Base-by-base conservation (phyloP, 2,797 vertebrate genomes). In the Sitta carolinensis region DNA sequence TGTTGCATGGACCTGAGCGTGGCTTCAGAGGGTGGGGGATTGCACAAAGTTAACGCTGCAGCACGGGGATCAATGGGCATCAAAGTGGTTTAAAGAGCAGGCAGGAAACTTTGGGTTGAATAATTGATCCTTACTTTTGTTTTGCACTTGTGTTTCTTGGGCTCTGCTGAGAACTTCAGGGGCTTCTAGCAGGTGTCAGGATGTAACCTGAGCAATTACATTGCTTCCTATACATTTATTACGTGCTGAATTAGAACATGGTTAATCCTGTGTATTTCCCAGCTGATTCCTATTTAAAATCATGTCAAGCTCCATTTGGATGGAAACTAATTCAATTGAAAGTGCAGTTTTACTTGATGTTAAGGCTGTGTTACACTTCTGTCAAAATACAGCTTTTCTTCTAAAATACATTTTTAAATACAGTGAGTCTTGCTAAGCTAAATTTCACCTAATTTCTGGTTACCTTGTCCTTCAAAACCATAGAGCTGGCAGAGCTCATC, bases 381-480 rank as follows among this genome's bases (percentile, higher is more conserved):
- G 72, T 93, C 84, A 88, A 91, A 94, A 88, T 48, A 55, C 23
- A 79, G n/a, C 34, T 76, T 90, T 91, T 66, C 77, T 84, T 93
- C 85, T 52, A 30, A 79, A 93, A 59, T 43, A 21, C 36, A 16
- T 38, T 81, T 81, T 16, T 83, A 82, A 92, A 69, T 59, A 34
- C 73, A 45, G 36, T 1, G 52, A 91, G 26, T 57, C 86, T 76
- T 79, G 57, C 57, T 50, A 91, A 86, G 57, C 63, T 79, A 59
- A 67, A 83, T 92, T 92, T 87, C 50, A 67, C 50, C 73, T 84
- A 50, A 84, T 85, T 94, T 92, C 78, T 87, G 50, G 67, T 96
- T 95, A 74, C 86, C 70, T 87, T 84, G 92, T 86, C 94, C 92
- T 94, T 95, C 92, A 93, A 48, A 94, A 91, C 12, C 42, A 20